Conservation (phyloP, 2,113 vertebrate genomes). For the Cryptotis parvus region DNA sequence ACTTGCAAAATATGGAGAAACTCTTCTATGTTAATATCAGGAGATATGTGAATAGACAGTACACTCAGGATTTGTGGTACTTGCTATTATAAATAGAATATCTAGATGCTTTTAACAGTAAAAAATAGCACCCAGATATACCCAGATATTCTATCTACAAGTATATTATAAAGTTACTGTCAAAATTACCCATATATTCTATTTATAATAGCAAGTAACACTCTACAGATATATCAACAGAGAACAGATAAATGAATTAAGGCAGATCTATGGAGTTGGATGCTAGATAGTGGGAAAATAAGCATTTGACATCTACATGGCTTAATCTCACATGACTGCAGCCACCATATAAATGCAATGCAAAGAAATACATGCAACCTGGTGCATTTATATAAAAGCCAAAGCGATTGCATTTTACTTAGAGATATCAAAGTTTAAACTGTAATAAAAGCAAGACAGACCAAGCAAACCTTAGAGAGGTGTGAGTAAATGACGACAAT, state of each 20-base stretch:
- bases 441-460: not conserved
- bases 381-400: constrained; percentile 38
- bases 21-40: not conserved
- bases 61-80: not conserved
- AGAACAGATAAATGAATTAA: not conserved
- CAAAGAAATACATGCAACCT: not conserved
- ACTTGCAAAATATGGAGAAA: not conserved
- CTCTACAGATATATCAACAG: not conserved
- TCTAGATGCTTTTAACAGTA: too few species aligned
- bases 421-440: not conserved
- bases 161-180: too few species aligned
- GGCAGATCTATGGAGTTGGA: not conserved
- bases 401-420: constrained; percentile 18
- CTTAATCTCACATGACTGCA: not conserved
- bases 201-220: not conserved
- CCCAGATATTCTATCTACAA: too few species aligned
- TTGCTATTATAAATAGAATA: too few species aligned
- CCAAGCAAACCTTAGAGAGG: not conserved
- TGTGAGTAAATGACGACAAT: not conserved
- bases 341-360: not conserved
- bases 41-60: not conserved
- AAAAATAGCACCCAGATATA: too few species aligned
- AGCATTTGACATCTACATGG: not conserved
- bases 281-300: not conserved
- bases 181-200: not conserved